Conservation (phyloP, 1,140 invertebrate genomes). For the Caerostris darwini region DNA sequence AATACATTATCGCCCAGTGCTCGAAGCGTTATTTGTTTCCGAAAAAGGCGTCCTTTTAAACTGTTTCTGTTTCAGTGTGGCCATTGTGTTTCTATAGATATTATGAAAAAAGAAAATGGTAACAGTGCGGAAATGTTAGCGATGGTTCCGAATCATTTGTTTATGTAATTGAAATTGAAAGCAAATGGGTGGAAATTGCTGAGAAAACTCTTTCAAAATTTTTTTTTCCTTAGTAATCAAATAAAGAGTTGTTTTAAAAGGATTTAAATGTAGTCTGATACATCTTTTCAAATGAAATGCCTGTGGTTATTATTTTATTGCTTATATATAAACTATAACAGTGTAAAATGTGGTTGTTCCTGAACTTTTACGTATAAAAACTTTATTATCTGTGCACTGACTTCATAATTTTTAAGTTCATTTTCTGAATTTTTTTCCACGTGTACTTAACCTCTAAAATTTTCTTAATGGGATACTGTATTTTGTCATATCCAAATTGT, state of each 20-base stretch:
- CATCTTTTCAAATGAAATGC: background rate
- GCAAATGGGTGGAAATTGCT: background rate
- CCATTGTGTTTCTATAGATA: no score
- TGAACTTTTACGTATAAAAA: no score
- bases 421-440: no score
- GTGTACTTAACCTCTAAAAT: no score
- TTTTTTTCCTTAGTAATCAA: background rate
- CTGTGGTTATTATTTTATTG: no score
- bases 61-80: no score
- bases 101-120: background rate
- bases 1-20: background rate
- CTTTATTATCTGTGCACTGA: no score
- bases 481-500: no score
- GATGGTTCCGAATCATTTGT: background rate
- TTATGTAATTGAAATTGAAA: background rate
- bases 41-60: background rate
- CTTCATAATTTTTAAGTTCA: no score
- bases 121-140: background rate
- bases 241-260: background rate
- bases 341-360: no score
- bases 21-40: background rate
- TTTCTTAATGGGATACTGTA: no score
- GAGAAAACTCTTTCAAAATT: background rate
- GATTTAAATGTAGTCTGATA: background rate
- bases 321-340: no score